phyloP scores from a whole-genome alignment of 92 coral and sea anemone genomes.

The Phymanthus crucifer region DNA sequence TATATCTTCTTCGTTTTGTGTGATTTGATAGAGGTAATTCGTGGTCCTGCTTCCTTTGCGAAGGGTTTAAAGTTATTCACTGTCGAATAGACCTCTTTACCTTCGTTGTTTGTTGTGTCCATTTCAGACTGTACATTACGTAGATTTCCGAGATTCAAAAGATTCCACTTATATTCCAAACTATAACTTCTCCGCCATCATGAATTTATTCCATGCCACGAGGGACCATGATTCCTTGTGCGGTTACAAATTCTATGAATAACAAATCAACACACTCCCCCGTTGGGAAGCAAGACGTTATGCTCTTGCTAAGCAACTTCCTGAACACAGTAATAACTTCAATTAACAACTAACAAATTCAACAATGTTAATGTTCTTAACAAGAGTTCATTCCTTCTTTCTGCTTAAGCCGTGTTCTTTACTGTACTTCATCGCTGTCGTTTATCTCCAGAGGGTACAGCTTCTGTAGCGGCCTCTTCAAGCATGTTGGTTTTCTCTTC shows the following conservation, averaged over 20 bases:
- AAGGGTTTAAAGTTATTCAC: no score
- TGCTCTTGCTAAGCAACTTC: neutral
- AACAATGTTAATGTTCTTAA: neutral
- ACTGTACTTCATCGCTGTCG: neutral
- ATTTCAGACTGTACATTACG: no score
- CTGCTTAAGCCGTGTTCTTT: neutral
- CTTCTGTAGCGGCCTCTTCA: constrained; percentile 5
- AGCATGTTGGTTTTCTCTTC: neutral
- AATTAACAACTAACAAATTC: neutral
- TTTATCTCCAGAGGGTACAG: neutral
- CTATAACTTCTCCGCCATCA: no score
- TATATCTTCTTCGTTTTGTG: no score
- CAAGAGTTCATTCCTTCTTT: neutral
- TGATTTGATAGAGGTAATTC: no score
- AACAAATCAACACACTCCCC: neutral
- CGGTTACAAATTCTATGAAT: neutral
- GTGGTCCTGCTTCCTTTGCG: no score
- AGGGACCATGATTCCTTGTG: neutral
- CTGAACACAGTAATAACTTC: neutral
- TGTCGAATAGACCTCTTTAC: no score
- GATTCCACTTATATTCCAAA: no score
- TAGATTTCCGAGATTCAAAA: no score
- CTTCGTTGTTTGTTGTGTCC: no score
- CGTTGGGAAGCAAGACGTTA: neutral
- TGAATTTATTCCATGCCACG: neutral